Percentiles rank a stretch among this genome's conserved stretches.
Evolutionary conservation across 2,113 vertebrate species (phyloP).

Genomic region (Macaca nemestrina): DNA sequence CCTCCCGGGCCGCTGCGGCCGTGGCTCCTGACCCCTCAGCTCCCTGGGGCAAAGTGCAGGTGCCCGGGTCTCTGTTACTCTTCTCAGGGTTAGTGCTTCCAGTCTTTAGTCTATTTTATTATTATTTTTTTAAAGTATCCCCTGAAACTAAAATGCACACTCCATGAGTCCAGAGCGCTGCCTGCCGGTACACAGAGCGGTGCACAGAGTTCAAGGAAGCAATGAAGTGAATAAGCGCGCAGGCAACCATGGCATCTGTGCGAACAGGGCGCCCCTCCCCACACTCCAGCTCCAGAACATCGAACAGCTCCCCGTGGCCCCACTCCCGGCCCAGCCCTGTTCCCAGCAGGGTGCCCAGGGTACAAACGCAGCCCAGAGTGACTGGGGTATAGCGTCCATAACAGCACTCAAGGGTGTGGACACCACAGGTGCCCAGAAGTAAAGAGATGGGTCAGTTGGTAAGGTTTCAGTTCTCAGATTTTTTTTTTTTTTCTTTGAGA

Average conservation of each 20-base stretch:
- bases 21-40: too few species aligned
- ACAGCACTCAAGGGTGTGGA: neutral
- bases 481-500: too few species aligned
- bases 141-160: neutral
- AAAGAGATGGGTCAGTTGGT: neutral
- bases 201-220: too few species aligned
- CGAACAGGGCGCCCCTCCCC: neutral
- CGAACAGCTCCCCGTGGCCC: neutral
- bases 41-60: too few species aligned
- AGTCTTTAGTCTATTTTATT: neutral
- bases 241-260: neutral
- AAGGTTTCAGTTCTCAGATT: neutral
- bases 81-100: neutral
- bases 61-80: neutral
- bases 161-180: neutral
- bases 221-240: neutral
- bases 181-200: neutral
- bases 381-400: fast-evolving
- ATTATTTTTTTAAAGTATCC: neutral
- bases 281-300: neutral
- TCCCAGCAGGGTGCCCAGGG: neutral
- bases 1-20: neutral
- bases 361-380: fast-evolving
- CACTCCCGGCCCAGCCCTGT: too few species aligned
- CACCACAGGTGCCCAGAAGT: neutral